phyloP scores from a whole-genome alignment of 64 coral and sea anemone genomes.

The Montipora capricornis region DNA sequence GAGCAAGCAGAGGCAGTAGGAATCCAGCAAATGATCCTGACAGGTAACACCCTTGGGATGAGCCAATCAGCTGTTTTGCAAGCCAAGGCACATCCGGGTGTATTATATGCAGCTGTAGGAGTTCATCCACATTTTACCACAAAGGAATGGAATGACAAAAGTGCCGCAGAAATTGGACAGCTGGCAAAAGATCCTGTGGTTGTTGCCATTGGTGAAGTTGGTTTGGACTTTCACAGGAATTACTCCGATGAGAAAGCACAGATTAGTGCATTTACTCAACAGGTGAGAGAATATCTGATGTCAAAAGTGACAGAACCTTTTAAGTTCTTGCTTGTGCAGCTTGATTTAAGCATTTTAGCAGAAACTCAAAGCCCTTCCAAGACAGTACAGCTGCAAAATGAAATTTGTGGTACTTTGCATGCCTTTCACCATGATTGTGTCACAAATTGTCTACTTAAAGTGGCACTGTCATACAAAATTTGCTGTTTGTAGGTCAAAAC shows the following conservation, averaged over 20 bases:
- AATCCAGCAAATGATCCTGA: slow-evolving; percentile 95
- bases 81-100: slow-evolving; percentile 77
- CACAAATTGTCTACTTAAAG: no score
- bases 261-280: slow-evolving; percentile 91
- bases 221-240: slow-evolving; percentile 95
- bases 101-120: slow-evolving; percentile 89
- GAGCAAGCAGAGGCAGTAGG: slow-evolving; percentile 81
- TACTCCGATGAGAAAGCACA: slow-evolving; percentile 90
- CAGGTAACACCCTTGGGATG: slow-evolving; percentile 89
- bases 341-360: no score
- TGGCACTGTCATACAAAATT: no score
- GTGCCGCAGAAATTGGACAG: slow-evolving; percentile 53
- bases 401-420: no score
- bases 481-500: no score
- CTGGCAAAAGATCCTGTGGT: slow-evolving; percentile 88
- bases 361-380: no score
- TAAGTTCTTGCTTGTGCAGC: no score
- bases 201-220: slow-evolving; percentile 98
- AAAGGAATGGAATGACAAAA: slow-evolving; percentile 97
- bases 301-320: no score
- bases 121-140: slow-evolving; percentile 94
- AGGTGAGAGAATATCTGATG: slow-evolving; percentile 40
- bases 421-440: no score
- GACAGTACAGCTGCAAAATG: no score
- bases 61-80: slow-evolving; percentile 81